Base-by-base conservation (phyloP, 2,888 invertebrate genomes). In the Adelognathus sp. region DNA sequence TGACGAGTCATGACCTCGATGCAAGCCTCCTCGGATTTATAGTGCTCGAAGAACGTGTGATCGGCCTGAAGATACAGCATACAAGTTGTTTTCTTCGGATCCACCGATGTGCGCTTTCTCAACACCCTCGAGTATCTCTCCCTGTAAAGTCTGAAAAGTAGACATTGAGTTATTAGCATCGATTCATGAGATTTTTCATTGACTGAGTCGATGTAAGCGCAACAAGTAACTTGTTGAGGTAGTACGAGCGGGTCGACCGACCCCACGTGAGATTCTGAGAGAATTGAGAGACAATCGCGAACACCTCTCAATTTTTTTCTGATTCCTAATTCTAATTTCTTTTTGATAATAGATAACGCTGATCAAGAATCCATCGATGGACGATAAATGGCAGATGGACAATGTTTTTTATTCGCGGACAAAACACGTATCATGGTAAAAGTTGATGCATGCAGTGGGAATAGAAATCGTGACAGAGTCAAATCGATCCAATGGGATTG, bases 1-100 rank as follows among this genome's bases (percentile, higher is more conserved):
- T 98, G 97, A 27, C 97, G 93, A 0, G 97, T 97, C 94, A 98
- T 97, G 69, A 97, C 97, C 91, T 98, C 97, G 81, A 98, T 97
- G 89, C 97, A 97, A 0, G 97, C 96, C 89, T 98, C 98, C 86
- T 97, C 97, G 0, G 96, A 95, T 61, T 97, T 97, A 92, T 98
- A 97, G 92, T 97, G 96, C 88, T 97, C 95, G 92, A 96, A 98
- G 92, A 99, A 97, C 91, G 97, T 95, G 91, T 98, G 98, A 92
- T 97, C 97, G 0, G 99, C 98, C 92, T 98, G 98, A 87, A 99
- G 93, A 90, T 98, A 98, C 72, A 98, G 93, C 94, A 98, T 96
- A 88, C 98, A 98, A 0, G 98, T 97, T 29, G 96, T 97, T 91
- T 98, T 98, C 86, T 95, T 94, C 36, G 97, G 96, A 91, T 96